Conservation (phyloP, 23 tunicate species). For the Clavelina lepadiformis region DNA sequence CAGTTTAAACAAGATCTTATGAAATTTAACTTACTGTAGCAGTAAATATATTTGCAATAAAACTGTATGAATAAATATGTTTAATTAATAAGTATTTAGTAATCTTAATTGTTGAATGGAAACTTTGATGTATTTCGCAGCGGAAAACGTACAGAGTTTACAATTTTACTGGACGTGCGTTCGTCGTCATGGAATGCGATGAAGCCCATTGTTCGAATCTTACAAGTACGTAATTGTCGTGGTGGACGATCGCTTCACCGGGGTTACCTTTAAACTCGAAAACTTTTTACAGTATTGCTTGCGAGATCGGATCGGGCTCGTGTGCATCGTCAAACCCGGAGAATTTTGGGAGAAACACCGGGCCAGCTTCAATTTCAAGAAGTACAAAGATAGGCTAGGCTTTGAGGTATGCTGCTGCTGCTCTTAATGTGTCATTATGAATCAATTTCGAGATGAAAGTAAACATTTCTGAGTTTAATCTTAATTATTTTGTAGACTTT, state of each 20-base stretch:
- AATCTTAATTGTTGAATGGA: slow-evolving; percentile 7
- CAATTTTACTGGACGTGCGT: slow-evolving; percentile 51
- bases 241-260: background rate
- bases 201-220: slow-evolving; percentile 51
- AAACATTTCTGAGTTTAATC: no score
- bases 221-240: slow-evolving; percentile 33
- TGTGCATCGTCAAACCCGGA: slow-evolving; percentile 65
- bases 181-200: slow-evolving; percentile 60
- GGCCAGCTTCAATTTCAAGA: slow-evolving; percentile 44
- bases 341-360: slow-evolving; percentile 84
- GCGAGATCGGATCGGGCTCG: slow-evolving; percentile 19
- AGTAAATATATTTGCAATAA: no score
- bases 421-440: background rate
- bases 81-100: background rate
- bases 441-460: no score
- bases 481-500: background rate
- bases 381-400: slow-evolving; percentile 42
- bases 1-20: no score
- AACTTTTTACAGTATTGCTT: slow-evolving; percentile 16
- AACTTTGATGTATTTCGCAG: slow-evolving; percentile 3
- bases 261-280: background rate
- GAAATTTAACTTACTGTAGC: no score
- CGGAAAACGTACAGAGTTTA: slow-evolving; percentile 25
- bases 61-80: background rate
- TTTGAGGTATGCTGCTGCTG: slow-evolving; percentile 18